These are phyloP conservation scores for Clunio marinus DNA, from an alignment of 2,888 invertebrate species.

Conservation along the genomic window DNA sequence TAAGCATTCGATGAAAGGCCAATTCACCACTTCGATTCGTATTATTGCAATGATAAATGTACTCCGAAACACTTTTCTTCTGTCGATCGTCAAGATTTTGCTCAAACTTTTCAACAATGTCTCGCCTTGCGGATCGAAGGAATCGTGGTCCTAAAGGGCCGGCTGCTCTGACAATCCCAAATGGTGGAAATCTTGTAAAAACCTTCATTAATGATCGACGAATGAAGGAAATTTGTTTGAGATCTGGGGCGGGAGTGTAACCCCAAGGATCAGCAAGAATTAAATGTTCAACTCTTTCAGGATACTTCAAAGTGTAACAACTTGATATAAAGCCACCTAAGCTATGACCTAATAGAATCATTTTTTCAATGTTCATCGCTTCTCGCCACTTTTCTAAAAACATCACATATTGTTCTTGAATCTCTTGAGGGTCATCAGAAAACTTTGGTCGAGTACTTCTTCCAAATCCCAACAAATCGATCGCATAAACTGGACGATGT, in stretches of 20 bases:
- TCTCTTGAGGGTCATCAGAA: constrained; percentile 69
- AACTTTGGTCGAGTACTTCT: constrained; percentile 88
- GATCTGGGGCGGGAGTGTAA: constrained; percentile 59
- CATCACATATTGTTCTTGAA: constrained; percentile 82
- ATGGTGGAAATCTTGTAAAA: constrained; percentile 17
- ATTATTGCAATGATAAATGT: constrained; percentile 94
- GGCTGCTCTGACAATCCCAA: neutral
- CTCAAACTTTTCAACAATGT: constrained; percentile 81
- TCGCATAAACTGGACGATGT: constrained; percentile 81
- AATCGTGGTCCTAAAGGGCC: constrained; percentile 72
- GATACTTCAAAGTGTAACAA: constrained; percentile 83
- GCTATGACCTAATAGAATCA: constrained; percentile 89
- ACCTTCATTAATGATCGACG: neutral
- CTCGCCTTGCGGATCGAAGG: constrained; percentile 79
- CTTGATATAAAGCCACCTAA: constrained; percentile 91
- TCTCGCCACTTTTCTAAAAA: constrained; percentile 94
- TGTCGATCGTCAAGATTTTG: constrained; percentile 59
- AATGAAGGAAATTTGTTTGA: neutral
- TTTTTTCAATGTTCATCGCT: constrained; percentile 78
- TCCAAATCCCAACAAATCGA: constrained; percentile 90
- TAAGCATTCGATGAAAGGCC: constrained; percentile 86
- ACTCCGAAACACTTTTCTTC: constrained; percentile 66
- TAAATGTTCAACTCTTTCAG: constrained; percentile 81
- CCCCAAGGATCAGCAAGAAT: constrained; percentile 92
- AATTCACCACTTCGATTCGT: constrained; percentile 89